Percentiles rank a stretch among this genome's conserved stretches.
phyloP scores from a whole-genome alignment of 1,140 invertebrate genomes.

The Colletes gigas region DNA sequence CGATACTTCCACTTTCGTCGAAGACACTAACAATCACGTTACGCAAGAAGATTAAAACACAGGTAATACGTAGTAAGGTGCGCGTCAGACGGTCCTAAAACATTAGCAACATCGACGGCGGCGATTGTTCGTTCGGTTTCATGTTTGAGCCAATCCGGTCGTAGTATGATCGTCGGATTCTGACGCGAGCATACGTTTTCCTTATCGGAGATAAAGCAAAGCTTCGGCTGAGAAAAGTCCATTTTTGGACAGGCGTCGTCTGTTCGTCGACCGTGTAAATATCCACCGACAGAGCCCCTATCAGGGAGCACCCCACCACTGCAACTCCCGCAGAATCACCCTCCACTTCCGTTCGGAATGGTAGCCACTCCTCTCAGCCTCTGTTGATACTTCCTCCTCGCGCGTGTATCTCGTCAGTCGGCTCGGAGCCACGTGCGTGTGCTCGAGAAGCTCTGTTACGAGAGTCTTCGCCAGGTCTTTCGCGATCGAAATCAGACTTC shows the following conservation, averaged over 20 bases:
- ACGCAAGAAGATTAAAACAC: too few relatives aligned
- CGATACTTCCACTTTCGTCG: slow-evolving; percentile 14
- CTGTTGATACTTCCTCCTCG: slow-evolving; percentile 67
- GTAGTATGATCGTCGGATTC: background rate
- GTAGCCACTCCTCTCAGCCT: slow-evolving; percentile 65
- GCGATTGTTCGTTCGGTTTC: too few relatives aligned
- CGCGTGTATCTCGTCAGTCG: slow-evolving; percentile 68
- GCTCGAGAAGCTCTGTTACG: slow-evolving; percentile 49
- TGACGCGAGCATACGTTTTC: background rate
- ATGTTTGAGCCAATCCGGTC: too few relatives aligned
- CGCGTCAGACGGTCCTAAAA: too few relatives aligned
- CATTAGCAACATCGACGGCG: too few relatives aligned
- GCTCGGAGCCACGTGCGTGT: slow-evolving; percentile 66
- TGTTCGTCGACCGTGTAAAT: background rate
- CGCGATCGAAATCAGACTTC: slow-evolving; percentile 1
- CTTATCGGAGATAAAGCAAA: slow-evolving; percentile 10
- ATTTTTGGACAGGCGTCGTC: slow-evolving; percentile 24
- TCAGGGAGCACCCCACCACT: slow-evolving; percentile 45
- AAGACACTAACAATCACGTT: too few relatives aligned
- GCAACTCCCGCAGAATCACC: slow-evolving; percentile 49
- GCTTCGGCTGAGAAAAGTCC: background rate
- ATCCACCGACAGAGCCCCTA: slow-evolving; percentile 10
- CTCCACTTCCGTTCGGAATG: slow-evolving; percentile 64
- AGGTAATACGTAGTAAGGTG: too few relatives aligned
- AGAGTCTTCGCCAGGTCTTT: background rate